phyloP scores from a whole-genome alignment of 2,797 vertebrate genomes.

The Clarias pachynema region DNA sequence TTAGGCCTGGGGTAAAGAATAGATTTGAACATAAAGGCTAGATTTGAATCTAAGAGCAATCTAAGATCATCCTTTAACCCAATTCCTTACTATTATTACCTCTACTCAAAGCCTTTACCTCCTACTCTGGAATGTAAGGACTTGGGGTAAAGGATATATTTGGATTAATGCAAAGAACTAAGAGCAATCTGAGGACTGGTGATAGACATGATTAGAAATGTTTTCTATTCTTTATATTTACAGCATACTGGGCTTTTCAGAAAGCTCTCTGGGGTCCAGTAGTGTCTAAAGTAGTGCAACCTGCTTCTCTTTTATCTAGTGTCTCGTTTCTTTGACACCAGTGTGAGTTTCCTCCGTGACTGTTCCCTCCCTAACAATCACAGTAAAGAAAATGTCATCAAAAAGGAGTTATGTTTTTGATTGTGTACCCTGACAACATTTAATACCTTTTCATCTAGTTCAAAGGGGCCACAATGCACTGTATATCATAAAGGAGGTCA shows the following conservation, averaged over 20 bases:
- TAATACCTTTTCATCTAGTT: background rate
- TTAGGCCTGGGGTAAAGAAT: background rate
- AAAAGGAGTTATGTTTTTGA: conserved; percentile 6
- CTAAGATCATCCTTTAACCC: background rate
- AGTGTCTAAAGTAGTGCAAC: background rate
- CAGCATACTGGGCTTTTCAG: background rate
- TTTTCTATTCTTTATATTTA: background rate
- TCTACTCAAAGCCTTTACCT: background rate
- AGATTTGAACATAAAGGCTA: background rate
- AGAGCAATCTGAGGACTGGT: background rate
- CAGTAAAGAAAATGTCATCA: background rate
- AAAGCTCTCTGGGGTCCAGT: background rate
- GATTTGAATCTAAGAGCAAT: background rate
- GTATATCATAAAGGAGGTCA: conserved; percentile 22
- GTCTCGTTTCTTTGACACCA: background rate
- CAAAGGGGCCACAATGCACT: background rate
- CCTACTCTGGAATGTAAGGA: background rate
- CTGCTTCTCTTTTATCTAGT: conserved; percentile 11
- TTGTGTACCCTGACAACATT: background rate
- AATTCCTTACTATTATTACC: background rate
- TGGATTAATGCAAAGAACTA: background rate
- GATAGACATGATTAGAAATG: background rate
- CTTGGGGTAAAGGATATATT: background rate
- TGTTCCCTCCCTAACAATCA: background rate
- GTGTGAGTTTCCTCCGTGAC: background rate